A percentile compares a stretch with the other conserved stretches of the same genome.
phyloP scores from a whole-genome alignment of 2,888 invertebrate species.

The Trachelus troglodyta region DNA sequence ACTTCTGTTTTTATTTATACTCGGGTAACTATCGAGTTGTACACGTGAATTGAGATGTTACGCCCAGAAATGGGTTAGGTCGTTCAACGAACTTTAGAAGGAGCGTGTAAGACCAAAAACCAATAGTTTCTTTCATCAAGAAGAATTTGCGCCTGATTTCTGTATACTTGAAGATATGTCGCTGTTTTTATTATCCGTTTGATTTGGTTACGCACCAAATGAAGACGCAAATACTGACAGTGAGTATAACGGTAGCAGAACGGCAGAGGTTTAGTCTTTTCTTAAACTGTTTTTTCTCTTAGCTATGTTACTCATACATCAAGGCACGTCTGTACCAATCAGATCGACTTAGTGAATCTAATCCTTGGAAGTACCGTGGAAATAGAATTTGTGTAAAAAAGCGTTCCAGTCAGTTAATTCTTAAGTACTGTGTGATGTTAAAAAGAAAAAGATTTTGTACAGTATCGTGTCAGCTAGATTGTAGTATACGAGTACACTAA shows the following conservation, averaged over 20 bases:
- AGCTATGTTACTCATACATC: background rate
- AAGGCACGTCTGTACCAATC: background rate
- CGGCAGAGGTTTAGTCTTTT: background rate
- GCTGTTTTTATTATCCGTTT: background rate
- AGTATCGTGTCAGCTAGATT: background rate
- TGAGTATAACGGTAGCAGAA: background rate
- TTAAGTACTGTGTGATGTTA: background rate
- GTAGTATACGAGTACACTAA: background rate
- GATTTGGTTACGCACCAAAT: background rate
- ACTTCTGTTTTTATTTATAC: background rate
- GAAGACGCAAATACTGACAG: background rate
- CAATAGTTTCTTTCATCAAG: background rate
- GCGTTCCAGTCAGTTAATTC: background rate
- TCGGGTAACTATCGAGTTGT: background rate
- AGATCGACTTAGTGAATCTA: background rate
- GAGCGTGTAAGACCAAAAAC: background rate
- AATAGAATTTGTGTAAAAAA: background rate
- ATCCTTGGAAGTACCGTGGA: background rate
- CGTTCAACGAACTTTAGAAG: background rate
- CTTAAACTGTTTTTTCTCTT: background rate
- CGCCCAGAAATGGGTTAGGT: background rate
- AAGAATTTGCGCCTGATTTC: background rate
- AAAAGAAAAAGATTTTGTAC: background rate
- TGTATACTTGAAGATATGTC: background rate
- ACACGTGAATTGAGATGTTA: background rate